These are phyloP conservation scores for Tympanoctomys barrerae DNA, from an alignment of 2,797 vertebrate genomes.

Conservation along the genomic window DNA sequence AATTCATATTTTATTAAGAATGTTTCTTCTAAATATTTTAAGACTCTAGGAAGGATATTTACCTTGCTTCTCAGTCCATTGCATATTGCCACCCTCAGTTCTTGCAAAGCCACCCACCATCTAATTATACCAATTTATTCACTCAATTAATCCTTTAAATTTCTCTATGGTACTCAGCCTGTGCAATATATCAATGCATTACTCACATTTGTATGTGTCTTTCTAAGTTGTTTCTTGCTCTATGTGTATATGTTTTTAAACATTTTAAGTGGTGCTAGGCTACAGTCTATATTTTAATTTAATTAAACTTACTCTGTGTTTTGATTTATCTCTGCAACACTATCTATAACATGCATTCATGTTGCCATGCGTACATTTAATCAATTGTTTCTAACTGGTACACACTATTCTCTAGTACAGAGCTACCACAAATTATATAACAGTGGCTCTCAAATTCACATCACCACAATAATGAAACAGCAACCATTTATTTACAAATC, in stretches of 20 bases:
- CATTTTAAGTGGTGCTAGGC: background rate
- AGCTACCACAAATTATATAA: background rate
- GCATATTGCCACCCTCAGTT: background rate
- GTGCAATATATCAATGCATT: background rate
- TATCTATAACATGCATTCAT: background rate
- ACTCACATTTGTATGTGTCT: background rate
- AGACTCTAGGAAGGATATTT: background rate
- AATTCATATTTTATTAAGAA: background rate
- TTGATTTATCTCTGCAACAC: background rate
- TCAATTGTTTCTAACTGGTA: background rate
- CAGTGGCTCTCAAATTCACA: background rate
- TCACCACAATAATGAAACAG: background rate
- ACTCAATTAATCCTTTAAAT: background rate
- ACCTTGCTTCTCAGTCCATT: background rate
- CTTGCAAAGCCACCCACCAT: background rate
- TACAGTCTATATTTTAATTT: constrained; percentile 3
- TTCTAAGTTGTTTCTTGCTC: background rate
- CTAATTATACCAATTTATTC: background rate
- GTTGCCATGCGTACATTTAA: background rate
- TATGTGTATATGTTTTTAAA: background rate
- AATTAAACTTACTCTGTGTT: background rate
- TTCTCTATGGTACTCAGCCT: background rate
- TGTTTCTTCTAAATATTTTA: constrained; percentile 39
- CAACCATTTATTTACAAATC: background rate
- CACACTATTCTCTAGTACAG: background rate